Base-by-base conservation (phyloP, 2,113 vertebrate genomes). In the Emydocephalus ijimae region DNA sequence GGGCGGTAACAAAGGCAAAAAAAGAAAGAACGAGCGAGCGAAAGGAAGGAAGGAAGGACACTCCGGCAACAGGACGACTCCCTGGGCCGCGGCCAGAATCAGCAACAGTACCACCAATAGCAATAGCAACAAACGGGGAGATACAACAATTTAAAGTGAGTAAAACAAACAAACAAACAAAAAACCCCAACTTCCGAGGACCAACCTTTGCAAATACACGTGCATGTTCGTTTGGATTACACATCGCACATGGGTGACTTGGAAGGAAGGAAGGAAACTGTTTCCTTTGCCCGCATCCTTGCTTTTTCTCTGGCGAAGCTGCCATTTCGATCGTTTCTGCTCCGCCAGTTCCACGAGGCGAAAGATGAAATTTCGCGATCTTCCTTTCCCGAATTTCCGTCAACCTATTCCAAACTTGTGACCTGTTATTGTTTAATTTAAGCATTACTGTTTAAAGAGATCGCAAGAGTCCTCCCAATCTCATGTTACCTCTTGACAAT, bases 1-100 rank as follows among this genome's bases (percentile, higher is more conserved):
- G 86, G 91, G 85, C 57, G 48, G 57, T 92, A 92, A 92, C 91
- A 88, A 92, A 92, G 45, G 91, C 26, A 24, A 3, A 24, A 26
- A 24, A 7, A 5, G 24, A 45, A 18, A 5, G 29, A n/a, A 2
- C 14, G 69, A 74, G 2, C 1, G n/a, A 18, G 15, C 5, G n/a
- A 12, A 69, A 69, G 5, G 64, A 34, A 74, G 5, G 64, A 34
- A 74, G 5, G n/a, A 45, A 18, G 20, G 91, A 4, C 45, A 14
- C 29, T 21, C 57, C 1, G 55, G 55, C 81, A 10, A 24, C 81
- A 26, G 23, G 29, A 18, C 12, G 2, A 34, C 54, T 24, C 43
- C 52, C 23, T n/a, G 92, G 87, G 64, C 64, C 92, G 8, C 91
- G 24, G 91, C 91, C 91, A 81, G 86, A 24, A 20, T 7, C 21